These are phyloP conservation scores for Potamarius usumacintae DNA, from an alignment of 2,113 vertebrate species.

Conservation along the genomic window DNA sequence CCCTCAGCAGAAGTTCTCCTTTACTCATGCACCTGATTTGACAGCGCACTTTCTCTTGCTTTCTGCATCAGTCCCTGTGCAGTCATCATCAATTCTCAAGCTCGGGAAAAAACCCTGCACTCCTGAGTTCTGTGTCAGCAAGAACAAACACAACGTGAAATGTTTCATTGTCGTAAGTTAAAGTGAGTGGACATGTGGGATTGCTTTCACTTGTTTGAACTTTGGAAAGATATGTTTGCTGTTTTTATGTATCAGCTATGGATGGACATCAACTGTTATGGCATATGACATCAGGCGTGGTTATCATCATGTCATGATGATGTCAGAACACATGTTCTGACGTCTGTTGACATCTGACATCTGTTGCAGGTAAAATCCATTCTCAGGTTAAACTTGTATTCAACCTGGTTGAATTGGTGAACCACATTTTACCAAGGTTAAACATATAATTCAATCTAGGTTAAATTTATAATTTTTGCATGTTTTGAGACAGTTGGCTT, in stretches of 20 bases:
- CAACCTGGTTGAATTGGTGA: too few relatives aligned
- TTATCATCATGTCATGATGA: neutral
- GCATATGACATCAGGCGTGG: neutral
- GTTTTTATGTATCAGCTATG: neutral
- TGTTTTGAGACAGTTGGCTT: too few relatives aligned
- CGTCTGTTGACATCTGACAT: too few relatives aligned
- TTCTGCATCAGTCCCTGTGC: constrained; percentile 40
- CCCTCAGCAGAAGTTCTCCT: constrained; percentile 48
- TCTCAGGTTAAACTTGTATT: too few relatives aligned
- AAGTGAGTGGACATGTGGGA: neutral
- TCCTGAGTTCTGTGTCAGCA: constrained; percentile 21
- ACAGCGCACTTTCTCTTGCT: constrained; percentile 29
- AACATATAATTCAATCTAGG: too few relatives aligned
- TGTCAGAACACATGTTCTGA: too few relatives aligned
- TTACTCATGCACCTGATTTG: constrained; percentile 15
- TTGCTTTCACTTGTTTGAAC: too few relatives aligned
- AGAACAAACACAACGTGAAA: neutral
- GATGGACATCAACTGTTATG: neutral
- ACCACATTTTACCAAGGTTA: too few relatives aligned
- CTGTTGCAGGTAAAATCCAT: too few relatives aligned
- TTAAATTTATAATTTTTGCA: too few relatives aligned
- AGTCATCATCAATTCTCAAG: constrained; percentile 46
- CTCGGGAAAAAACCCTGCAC: neutral
- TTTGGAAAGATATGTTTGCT: neutral
- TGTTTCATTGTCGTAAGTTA: neutral